Base-by-base conservation (phyloP, 2,113 vertebrate genomes). In the Pachyramphus minor region DNA sequence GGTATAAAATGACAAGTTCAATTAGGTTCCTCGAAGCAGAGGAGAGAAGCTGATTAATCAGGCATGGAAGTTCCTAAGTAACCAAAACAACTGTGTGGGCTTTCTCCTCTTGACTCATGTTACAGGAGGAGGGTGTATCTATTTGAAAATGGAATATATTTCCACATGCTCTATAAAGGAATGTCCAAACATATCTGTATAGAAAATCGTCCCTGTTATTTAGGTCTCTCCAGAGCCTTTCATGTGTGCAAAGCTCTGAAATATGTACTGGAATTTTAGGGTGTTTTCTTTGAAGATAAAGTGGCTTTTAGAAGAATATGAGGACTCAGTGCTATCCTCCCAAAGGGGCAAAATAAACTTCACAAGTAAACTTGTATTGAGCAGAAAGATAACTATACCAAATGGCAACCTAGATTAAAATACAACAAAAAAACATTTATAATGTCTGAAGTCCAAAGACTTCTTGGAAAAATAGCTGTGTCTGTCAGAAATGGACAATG, bases 81-180 rank as follows among this genome's bases (percentile, higher is more conserved):
- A 97, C 95, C 93, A 96, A 97, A 97, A 97, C 95, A 96, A 97
- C 93, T 96, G 95, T 97, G 96, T 97, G 95, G 96, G 96, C 63
- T 96, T 95, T 95, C 94, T 97, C 94, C 71, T 95, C 91, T 97
- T 96, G 95, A 97, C 94, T 96, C 95, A 96, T 95, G 81, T 94
- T 95, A 96, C 87, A 95, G 93, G 23, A 92, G 95, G 95, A 95
- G 94, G 87, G 87, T 87, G 81, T 87, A 96, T 89, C 94, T 93
- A 27, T 89, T 89, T 93, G 95, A 79, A 96, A 96, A 87, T 42
- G 71, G 78, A 95, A 95, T 96, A 47, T 75, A 95, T 96, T 92
- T 95, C 89, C 91, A 95, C 87, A 79, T 66, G 69, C 84, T 96
- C 66, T 86, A 23, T 52, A 84, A 78, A 91, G 89, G 77, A 89